Base-by-base conservation (phyloP, 92 coral and sea anemone genomes). In the Zoanthus sociatus region DNA sequence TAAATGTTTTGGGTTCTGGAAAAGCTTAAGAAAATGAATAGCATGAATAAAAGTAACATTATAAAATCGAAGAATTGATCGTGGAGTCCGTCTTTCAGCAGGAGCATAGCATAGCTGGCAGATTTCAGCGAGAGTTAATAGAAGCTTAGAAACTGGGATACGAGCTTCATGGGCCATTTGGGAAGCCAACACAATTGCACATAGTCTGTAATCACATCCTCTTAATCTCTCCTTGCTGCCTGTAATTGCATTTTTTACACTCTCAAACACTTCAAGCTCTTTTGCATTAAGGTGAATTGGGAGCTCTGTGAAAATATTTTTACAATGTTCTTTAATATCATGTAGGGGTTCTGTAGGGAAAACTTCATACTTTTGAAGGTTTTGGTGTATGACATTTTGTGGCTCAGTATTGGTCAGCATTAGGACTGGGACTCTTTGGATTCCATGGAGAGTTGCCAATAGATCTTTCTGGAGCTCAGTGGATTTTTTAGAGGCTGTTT, bases 51-150 rank as follows among this genome's bases (percentile, higher is more conserved):
- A 90, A 18, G 90, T 86, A 9, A 81, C 87, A 48, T 90, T 90
- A 61, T 86, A 87, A 17, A 90, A 89, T 26, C 93, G 56, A 42
- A 90, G 88, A 31, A 86, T 87, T 64, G 79, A 68, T 7, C 90
- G 63, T 50, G 90, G 90, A 10, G 71, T 86, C 74, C 87, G 86
- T 64, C 86, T 90, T 6, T 79, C 93, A 72, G 87, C 93, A 63
- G 76, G 76, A 30, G 82, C 83, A 87, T 90, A 90, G 77, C 87
- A 90, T 5, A 86, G 58, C 26, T 32, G 76, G 47, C 76, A 71
- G 50, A 71, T 71, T 71, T 71, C 76, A 71, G 48, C 76, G 15
- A 71, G 76, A 71, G 76, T 71, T 5, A 18, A 71, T 31, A 71
- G 54, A 73, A 73, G 12, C 20, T 73, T 73, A 73, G 54, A 73